These are phyloP conservation scores for Aelia acuminata DNA, from an alignment of 2,888 invertebrate species.

Conservation along the genomic window DNA sequence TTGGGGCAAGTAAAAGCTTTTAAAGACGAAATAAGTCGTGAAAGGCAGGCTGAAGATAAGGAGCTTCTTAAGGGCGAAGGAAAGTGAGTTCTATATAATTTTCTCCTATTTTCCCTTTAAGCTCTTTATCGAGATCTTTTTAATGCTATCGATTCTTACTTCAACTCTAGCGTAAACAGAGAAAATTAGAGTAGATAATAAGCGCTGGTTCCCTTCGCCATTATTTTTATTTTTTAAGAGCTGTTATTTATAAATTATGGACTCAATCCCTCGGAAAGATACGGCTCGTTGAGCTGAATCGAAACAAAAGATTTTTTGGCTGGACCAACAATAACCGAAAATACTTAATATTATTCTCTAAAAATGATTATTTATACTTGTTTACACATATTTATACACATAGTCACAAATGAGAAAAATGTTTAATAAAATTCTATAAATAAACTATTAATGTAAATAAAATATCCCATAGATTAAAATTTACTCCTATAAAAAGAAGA, in stretches of 20 bases:
- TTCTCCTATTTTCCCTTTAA: slow-evolving; percentile 12
- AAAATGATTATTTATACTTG: too few relatives aligned
- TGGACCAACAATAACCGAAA: neutral
- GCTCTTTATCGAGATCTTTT: neutral
- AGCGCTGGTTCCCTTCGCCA: neutral
- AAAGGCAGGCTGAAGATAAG: neutral
- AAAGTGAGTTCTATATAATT: slow-evolving; percentile 15
- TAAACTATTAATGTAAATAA: too few relatives aligned
- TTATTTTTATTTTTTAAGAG: neutral
- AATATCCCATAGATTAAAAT: too few relatives aligned
- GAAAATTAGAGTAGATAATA: neutral
- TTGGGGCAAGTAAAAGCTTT: neutral
- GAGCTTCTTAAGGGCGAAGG: neutral
- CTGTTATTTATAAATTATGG: neutral
- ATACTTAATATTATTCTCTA: too few relatives aligned
- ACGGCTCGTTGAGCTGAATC: neutral
- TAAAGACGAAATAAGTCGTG: slow-evolving; percentile 13
- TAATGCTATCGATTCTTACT: neutral
- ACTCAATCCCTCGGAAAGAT: neutral
- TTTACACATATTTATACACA: too few relatives aligned
- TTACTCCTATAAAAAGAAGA: too few relatives aligned
- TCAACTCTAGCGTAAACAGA: neutral
- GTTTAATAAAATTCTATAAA: too few relatives aligned
- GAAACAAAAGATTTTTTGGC: neutral
- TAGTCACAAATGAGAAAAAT: too few relatives aligned